A percentile compares a stretch with the other conserved stretches of the same genome.
Evolutionary conservation across 2,797 vertebrate species (phyloP).

Genomic region (Enteromius afrohamiltoni): DNA sequence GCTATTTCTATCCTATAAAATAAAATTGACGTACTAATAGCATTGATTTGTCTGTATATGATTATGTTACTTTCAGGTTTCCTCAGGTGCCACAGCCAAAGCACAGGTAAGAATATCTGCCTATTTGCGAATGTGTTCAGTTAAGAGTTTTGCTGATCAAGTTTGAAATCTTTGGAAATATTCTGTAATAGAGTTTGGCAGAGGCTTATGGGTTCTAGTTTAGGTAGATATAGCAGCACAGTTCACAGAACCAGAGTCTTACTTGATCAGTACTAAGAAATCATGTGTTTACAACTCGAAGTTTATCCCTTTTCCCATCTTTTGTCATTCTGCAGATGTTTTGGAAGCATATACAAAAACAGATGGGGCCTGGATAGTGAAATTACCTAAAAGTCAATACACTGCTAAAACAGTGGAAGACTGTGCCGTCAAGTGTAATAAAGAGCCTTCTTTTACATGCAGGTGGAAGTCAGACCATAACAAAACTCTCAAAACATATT

Average conservation of each 20-base stretch:
- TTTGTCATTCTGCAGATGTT: constrained; percentile 44
- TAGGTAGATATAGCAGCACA: neutral
- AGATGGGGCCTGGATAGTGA: constrained; percentile 76
- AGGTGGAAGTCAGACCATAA: constrained; percentile 59
- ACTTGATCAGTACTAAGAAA: neutral
- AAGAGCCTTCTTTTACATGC: constrained; percentile 74
- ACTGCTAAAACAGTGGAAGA: constrained; percentile 50
- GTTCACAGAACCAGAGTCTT: neutral
- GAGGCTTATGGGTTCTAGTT: neutral
- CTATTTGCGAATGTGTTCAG: neutral
- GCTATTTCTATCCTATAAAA: neutral
- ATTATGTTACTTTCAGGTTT: constrained; percentile 29
- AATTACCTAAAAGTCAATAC: constrained; percentile 63
- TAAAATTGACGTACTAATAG: neutral
- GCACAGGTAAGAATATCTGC: constrained; percentile 30
- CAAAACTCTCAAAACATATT: neutral
- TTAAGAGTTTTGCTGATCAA: neutral
- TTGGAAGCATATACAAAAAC: constrained; percentile 73
- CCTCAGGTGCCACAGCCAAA: constrained; percentile 11
- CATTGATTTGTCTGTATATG: neutral
- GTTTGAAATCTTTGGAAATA: neutral
- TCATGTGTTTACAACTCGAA: neutral
- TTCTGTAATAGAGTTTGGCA: neutral
- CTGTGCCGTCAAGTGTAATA: constrained; percentile 73
- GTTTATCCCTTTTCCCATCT: neutral